Percentiles rank a stretch among this genome's conserved stretches.
phyloP scores from a whole-genome alignment of 37 sponge, comb jelly and placozoan genomes.

The Halisarca cf. caerulea region DNA sequence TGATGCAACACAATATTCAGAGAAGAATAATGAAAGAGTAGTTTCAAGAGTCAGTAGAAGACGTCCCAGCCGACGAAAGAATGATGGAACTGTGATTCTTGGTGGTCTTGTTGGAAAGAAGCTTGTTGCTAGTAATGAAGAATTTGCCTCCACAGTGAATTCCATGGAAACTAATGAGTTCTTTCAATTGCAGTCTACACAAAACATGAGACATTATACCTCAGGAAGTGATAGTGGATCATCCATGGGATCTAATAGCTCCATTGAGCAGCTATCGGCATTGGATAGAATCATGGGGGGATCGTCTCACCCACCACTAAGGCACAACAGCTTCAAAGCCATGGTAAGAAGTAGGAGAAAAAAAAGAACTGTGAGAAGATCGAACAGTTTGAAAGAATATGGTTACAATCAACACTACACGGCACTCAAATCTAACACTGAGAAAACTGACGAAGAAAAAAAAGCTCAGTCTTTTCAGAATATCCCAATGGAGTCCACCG shows the following conservation, averaged over 20 bases:
- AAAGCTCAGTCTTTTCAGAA: neutral
- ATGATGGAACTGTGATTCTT: neutral
- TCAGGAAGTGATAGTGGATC: neutral
- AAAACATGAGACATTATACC: neutral
- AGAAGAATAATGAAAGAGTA: neutral
- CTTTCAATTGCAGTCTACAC: too few species aligned
- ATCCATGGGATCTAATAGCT: constrained; percentile 19
- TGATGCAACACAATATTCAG: neutral
- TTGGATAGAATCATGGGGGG: neutral
- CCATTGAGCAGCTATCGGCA: neutral
- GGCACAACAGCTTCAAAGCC: neutral
- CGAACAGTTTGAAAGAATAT: neutral
- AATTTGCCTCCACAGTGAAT: neutral
- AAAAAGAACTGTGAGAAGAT: neutral
- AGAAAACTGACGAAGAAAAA: neutral
- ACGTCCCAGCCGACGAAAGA: neutral
- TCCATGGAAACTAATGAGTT: neutral
- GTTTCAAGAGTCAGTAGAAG: neutral
- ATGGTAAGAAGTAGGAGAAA: neutral
- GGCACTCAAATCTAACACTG: neutral
- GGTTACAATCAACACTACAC: neutral
- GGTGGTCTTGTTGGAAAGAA: constrained; percentile 18
- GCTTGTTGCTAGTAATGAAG: neutral
- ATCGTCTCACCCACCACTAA: neutral
- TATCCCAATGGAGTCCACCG: neutral